Evolutionary conservation across 2,113 vertebrate genomes (phyloP).

Genomic region (Daubentonia madagascariensis): DNA sequence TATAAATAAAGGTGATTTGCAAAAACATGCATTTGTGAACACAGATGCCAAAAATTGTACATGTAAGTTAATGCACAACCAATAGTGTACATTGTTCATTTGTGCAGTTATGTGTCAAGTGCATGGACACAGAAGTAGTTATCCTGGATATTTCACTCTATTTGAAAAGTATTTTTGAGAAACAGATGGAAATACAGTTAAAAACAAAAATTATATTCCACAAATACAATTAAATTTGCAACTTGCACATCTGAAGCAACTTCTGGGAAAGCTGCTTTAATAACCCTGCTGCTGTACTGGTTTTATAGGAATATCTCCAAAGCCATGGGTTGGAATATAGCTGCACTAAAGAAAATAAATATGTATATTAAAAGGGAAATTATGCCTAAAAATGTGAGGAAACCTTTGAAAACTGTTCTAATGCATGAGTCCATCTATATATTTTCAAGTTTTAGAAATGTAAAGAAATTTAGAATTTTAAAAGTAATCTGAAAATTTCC

Average conservation of each 20-base stretch:
- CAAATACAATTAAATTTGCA: constrained; percentile 71
- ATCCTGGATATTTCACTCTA: constrained; percentile 78
- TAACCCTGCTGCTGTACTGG: constrained; percentile 50
- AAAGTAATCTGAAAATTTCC: constrained; percentile 36
- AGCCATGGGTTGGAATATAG: constrained; percentile 70
- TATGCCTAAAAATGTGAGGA: constrained; percentile 24
- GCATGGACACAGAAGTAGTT: constrained; percentile 68
- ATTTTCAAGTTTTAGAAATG: constrained; percentile 42
- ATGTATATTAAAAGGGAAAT: constrained; percentile 36
- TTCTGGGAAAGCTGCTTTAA: constrained; percentile 69
- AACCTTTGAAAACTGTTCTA: constrained; percentile 34
- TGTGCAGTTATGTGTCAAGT: constrained; percentile 74
- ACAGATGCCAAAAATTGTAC: constrained; percentile 77
- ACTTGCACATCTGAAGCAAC: constrained; percentile 65
- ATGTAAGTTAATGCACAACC: constrained; percentile 69
- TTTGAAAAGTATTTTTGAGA: constrained; percentile 83
- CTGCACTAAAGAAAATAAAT: constrained; percentile 70
- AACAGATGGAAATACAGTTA: constrained; percentile 79
- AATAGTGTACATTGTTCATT: constrained; percentile 43
- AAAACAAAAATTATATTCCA: constrained; percentile 58
- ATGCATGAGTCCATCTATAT: neutral
- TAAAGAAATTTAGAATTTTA: constrained; percentile 42
- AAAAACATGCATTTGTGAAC: constrained; percentile 82
- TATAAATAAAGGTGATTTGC: constrained; percentile 75
- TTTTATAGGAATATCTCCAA: constrained; percentile 66